Evolutionary conservation across 2,113 vertebrate genomes (phyloP).

Genomic region (Gorsachius goisagi): DNA sequence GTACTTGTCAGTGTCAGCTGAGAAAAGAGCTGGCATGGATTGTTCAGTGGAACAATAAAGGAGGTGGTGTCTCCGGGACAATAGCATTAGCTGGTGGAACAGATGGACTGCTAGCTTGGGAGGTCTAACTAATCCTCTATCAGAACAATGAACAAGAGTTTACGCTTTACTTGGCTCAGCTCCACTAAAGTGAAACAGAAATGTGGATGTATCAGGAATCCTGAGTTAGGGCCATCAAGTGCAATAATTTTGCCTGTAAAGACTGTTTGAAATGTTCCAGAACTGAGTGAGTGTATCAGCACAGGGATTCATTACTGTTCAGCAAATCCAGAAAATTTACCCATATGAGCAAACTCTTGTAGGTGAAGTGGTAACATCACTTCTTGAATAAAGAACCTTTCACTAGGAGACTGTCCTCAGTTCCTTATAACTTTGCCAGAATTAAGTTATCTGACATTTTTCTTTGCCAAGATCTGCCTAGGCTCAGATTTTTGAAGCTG

Average conservation of each 20-base stretch:
- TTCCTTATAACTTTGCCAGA: neutral
- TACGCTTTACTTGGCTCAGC: neutral
- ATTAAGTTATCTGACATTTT: constrained; percentile 13
- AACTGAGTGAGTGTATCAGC: neutral
- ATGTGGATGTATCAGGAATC: neutral
- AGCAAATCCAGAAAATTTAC: neutral
- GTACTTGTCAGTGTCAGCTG: constrained; percentile 60
- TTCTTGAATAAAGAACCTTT: neutral
- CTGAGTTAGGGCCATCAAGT: neutral
- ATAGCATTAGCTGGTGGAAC: constrained; percentile 49
- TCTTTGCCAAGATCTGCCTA: neutral
- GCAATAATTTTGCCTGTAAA: neutral
- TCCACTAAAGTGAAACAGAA: neutral
- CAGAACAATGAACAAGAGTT: constrained; percentile 47
- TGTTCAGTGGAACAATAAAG: constrained; percentile 35
- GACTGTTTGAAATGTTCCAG: neutral
- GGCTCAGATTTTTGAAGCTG: neutral
- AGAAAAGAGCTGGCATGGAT: constrained; percentile 46
- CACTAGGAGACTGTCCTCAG: neutral
- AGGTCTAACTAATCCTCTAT: constrained; percentile 44
- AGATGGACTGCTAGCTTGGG: constrained; percentile 59
- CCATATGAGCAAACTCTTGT: neutral
- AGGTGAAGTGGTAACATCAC: neutral
- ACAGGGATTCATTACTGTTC: neutral
- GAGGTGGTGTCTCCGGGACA: constrained; percentile 55